Conservation (phyloP, 2,113 vertebrate species). For the Eidolon helvum region DNA sequence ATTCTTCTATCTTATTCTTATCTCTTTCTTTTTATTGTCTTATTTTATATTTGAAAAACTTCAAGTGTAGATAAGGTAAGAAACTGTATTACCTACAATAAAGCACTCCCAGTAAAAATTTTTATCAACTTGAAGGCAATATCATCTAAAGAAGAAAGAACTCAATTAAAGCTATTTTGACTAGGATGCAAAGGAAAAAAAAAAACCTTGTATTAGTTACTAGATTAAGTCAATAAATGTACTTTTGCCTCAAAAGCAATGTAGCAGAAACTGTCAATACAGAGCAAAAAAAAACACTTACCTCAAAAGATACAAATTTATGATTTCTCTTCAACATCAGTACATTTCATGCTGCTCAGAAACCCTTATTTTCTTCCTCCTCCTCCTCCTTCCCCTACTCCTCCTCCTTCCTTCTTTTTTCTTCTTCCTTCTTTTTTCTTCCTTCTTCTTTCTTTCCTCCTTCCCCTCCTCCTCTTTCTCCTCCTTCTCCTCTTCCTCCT, state of each 20-base stretch:
- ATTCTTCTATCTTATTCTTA: background rate
- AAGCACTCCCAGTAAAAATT: background rate
- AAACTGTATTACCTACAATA: background rate
- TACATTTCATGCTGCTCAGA: background rate
- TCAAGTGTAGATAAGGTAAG: background rate
- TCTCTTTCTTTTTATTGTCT: background rate
- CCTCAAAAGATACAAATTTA: background rate
- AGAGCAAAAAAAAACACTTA: background rate
- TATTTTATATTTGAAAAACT: slow-evolving; percentile 10
- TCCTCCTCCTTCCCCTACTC: too few species aligned
- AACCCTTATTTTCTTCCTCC: background rate
- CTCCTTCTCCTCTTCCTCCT: too few species aligned
- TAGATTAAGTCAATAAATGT: background rate
- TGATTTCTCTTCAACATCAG: background rate
- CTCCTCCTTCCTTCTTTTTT: too few species aligned
- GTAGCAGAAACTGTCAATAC: background rate
- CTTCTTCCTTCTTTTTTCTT: too few species aligned
- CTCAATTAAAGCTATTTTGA: slow-evolving; percentile 19
- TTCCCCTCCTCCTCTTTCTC: too few species aligned
- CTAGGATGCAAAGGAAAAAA: background rate
- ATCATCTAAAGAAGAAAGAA: slow-evolving; percentile 20
- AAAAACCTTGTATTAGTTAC: background rate
- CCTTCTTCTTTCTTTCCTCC: too few species aligned
- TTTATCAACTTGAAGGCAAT: background rate
- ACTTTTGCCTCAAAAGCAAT: background rate